Conservation (phyloP, 2,113 vertebrate genomes). For the Brachypodius melanocephalos region DNA sequence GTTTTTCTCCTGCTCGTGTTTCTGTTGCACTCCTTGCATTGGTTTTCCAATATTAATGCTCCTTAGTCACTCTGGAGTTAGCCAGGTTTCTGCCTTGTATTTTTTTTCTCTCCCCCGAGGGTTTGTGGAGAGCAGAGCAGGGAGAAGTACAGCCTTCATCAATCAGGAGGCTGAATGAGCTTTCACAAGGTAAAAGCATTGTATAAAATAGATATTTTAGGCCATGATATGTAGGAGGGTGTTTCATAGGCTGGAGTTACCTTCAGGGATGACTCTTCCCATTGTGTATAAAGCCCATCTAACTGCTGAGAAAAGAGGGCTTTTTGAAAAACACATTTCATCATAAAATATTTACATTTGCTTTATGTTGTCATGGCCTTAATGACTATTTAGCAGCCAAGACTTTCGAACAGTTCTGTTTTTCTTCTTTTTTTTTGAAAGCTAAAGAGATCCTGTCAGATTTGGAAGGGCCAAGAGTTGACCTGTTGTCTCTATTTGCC, state of each 20-base stretch:
- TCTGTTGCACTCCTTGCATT: not conserved
- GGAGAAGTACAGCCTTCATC: not conserved
- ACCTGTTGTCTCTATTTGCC: not conserved
- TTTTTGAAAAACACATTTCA: not conserved
- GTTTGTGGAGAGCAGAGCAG: not conserved
- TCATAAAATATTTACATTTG: constrained; percentile 23
- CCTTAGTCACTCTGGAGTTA: not conserved
- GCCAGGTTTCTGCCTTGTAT: not conserved
- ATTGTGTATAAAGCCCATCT: not conserved
- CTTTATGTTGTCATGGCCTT: not conserved
- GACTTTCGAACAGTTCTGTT: not conserved
- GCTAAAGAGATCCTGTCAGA: not conserved
- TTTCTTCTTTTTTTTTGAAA: constrained; percentile 3
- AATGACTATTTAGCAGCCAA: not conserved
- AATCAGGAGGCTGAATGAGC: not conserved
- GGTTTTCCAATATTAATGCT: not conserved
- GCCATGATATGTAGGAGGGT: not conserved
- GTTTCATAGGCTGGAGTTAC: not conserved
- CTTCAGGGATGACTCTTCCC: not conserved
- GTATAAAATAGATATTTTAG: not conserved
- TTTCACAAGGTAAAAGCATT: not conserved
- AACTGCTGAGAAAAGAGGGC: not conserved
- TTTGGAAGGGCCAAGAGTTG: not conserved
- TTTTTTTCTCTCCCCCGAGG: not conserved
- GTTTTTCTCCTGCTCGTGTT: not conserved